Percentiles rank a stretch among this genome's conserved stretches.
phyloP scores from a whole-genome alignment of 64 coral and sea anemone genomes.

The Acropora yongei region DNA sequence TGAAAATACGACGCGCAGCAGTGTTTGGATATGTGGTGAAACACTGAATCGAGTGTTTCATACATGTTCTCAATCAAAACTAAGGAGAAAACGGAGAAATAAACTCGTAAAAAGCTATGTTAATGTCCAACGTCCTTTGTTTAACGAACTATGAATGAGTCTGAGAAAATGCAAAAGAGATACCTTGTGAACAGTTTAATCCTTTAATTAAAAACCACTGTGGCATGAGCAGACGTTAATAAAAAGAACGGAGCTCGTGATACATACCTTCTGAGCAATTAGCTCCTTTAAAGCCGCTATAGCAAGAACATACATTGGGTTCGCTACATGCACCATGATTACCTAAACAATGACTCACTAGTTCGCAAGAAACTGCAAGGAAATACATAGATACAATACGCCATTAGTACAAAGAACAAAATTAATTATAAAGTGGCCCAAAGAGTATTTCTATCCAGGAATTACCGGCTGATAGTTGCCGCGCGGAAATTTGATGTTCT shows the following conservation, averaged over 20 bases:
- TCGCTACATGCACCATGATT: slow-evolving; percentile 49
- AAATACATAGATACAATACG: background rate
- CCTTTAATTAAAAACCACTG: slow-evolving; percentile 37
- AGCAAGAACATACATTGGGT: slow-evolving; percentile 58
- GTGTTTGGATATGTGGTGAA: no score
- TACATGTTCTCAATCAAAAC: background rate
- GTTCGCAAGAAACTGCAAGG: slow-evolving; percentile 60
- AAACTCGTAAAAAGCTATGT: background rate
- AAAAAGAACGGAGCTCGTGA: background rate
- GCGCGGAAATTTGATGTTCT: no score
- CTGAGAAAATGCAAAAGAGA: background rate
- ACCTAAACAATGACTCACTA: slow-evolving; percentile 55
- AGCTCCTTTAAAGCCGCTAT: slow-evolving; percentile 57
- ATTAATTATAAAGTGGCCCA: no score
- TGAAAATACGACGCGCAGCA: no score
- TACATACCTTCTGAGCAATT: slow-evolving; percentile 70
- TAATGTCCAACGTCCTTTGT: background rate
- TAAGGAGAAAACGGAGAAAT: background rate
- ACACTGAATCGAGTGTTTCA: background rate
- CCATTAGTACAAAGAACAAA: background rate
- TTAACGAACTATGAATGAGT: background rate
- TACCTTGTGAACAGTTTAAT: slow-evolving; percentile 72
- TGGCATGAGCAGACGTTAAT: slow-evolving; percentile 61
- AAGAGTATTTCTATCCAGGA: no score
- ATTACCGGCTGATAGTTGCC: no score